Evolutionary conservation across 2,113 vertebrate species (phyloP).

Genomic region (Ranitomeya imitator): DNA sequence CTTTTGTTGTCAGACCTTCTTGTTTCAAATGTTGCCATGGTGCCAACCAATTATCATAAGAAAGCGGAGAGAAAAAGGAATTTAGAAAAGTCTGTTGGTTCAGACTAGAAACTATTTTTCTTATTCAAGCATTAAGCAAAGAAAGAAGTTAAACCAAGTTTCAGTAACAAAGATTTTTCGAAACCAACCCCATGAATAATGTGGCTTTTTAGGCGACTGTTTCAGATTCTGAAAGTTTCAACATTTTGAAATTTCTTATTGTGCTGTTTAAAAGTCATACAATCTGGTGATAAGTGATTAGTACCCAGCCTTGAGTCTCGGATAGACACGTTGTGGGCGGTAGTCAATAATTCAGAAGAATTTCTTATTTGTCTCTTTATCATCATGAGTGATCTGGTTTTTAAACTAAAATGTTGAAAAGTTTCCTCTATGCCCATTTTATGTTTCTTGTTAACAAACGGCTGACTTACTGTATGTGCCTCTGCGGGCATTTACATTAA

Average conservation of each 20-base stretch:
- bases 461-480: too few relatives aligned
- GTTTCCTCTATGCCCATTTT: too few relatives aligned
- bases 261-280: not conserved
- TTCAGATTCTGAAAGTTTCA: not conserved
- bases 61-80: conserved; percentile 67
- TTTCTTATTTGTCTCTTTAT: not conserved
- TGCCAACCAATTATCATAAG: conserved; percentile 80
- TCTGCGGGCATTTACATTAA: not conserved
- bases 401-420: not conserved
- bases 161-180: conserved; percentile 13
- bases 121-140: conserved; percentile 69
- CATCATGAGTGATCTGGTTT: not conserved
- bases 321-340: not conserved
- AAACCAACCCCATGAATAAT: not conserved
- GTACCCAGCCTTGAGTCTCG: not conserved
- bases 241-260: not conserved
- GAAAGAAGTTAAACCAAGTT: conserved; percentile 62
- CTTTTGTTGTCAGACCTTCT: conserved; percentile 77
- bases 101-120: conserved; percentile 68
- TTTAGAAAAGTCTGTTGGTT: conserved; percentile 72
- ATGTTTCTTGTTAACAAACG: not conserved
- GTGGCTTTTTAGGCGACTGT: conserved; percentile 5
- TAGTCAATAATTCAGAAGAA: not conserved
- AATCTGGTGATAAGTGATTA: not conserved
- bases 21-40: conserved; percentile 83